Evolutionary conservation across 1,140 invertebrate species (phyloP), one percentile per base, ranked within the genome.

Genomic region (Olivierus martensii): DNA sequence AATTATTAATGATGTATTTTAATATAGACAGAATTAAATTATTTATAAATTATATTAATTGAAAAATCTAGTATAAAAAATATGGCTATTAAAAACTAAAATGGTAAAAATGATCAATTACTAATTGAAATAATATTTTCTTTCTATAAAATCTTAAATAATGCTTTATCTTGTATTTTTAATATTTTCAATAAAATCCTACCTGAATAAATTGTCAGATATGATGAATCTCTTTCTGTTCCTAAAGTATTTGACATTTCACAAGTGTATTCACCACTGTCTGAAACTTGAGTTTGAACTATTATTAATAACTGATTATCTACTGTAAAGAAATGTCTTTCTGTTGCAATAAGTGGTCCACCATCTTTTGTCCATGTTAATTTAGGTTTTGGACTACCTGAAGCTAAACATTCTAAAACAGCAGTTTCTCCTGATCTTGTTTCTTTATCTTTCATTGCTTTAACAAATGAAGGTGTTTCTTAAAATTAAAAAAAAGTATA

Each of bases 331-430:
- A 85, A 90, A 64, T 84, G 79, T 0, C 87, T 73, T 43, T 84
- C 79, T 1, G 82, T 81, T 28, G 74, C 69, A n/a, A 75, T 69
- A 18, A 94, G 71, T 2, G 79, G 75, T 49, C 76, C 73, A 21
- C 81, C 82, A 70, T 94, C 83, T 73, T 94, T 94, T 14, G 76
- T 76, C 92, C 92, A 97, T 11, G 76, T 78, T n/a, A 95, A 71
- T 52, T 79, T 79, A 6, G 91, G 89, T 65, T 83, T 82, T 3
- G 90, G 90, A 28, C 81, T 83, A 3, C 70, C 69, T 45, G 80
- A 78, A 21, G 83, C 82, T 74, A 87, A 81, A 67, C 91, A 96
- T 64, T 91, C 83, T 34, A 95, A 66, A 1, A 92, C 87, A 45
- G 84, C 79, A 17, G 83, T 82, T 44, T 82, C 78, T 1, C 88